Percentiles rank a stretch among this genome's conserved stretches.
These are phyloP conservation scores for Drosophila ambigua DNA, from an alignment of 1,140 invertebrate genomes.

Conservation along the genomic window DNA sequence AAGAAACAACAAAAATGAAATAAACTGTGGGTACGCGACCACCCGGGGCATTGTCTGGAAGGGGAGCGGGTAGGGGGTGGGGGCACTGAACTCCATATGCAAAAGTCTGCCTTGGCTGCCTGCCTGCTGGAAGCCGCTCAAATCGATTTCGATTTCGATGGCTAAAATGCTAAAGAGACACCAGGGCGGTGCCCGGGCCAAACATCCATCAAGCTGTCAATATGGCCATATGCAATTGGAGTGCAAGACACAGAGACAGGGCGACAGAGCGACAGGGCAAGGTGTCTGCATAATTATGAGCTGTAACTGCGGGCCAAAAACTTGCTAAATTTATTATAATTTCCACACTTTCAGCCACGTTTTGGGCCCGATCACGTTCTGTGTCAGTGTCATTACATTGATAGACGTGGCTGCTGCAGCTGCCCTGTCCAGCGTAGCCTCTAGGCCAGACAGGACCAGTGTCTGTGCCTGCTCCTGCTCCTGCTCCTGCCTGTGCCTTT, in stretches of 20 bases:
- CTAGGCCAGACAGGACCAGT: conserved; percentile 4
- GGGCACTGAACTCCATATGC: conserved; percentile 13
- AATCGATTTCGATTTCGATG: conserved; percentile 55
- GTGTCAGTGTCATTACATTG: conserved; percentile 67
- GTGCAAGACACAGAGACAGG: background rate
- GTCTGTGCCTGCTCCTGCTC: conserved; percentile 6
- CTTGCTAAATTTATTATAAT: conserved; percentile 77
- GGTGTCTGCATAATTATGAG: conserved; percentile 69
- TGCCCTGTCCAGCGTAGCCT: conserved; percentile 33
- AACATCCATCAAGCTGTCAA: conserved; percentile 77
- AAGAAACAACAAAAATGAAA: too few relatives aligned
- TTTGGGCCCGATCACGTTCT: conserved; percentile 40
- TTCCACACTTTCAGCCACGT: conserved; percentile 66
- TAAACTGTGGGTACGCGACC: conserved; percentile 34
- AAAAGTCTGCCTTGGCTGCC: conserved; percentile 19
- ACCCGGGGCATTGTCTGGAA: conserved; percentile 55
- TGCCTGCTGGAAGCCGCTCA: background rate
- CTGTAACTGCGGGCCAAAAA: conserved; percentile 61
- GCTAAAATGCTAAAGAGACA: conserved; percentile 51
- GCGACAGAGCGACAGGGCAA: conserved; percentile 37
- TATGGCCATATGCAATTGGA: conserved; percentile 65
- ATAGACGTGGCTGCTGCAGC: conserved; percentile 58
- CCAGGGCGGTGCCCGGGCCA: conserved; percentile 9
- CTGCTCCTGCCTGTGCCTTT: conserved; percentile 43
- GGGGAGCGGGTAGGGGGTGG: background rate